These are phyloP conservation scores for Pimpla rufipes DNA, from an alignment of 2,888 invertebrate genomes.

Conservation along the genomic window DNA sequence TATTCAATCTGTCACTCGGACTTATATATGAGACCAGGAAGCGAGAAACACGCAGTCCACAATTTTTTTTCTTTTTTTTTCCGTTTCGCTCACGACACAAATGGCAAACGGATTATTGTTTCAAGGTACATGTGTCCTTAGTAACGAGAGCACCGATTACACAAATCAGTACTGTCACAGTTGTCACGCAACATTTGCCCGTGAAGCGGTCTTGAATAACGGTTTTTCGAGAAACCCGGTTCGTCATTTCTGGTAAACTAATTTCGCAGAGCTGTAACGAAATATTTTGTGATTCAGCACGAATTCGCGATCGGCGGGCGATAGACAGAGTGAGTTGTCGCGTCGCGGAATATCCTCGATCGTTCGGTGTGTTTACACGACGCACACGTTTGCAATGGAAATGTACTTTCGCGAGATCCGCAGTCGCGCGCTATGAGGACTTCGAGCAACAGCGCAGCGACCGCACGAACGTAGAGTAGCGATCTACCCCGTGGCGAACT, in stretches of 20 bases:
- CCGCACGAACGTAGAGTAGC: not conserved
- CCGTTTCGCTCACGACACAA: constrained; percentile 8
- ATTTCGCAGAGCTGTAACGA: not conserved
- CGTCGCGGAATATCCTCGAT: not conserved
- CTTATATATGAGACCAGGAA: constrained; percentile 37
- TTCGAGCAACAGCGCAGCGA: constrained; percentile 5
- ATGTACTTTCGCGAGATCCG: constrained; percentile 36
- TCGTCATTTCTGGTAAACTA: not conserved
- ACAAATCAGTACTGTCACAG: constrained; percentile 56
- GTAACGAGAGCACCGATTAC: constrained; percentile 38
- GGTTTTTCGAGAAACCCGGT: too few species aligned
- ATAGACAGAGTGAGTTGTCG: not conserved
- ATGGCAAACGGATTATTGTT: constrained; percentile 53
- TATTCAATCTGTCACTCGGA: constrained; percentile 57
- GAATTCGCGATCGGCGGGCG: constrained; percentile 4
- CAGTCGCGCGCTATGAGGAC: constrained; percentile 6
- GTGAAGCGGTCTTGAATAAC: too few species aligned
- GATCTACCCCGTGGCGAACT: constrained; percentile 35
- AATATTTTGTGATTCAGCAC: not conserved
- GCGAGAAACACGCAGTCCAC: not conserved
- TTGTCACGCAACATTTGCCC: constrained; percentile 7
- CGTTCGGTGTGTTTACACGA: not conserved
- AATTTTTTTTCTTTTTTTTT: constrained; percentile 17
- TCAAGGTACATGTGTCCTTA: constrained; percentile 20
- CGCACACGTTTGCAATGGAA: constrained; percentile 64